Percentiles rank a stretch among this genome's conserved stretches.
Conservation (phyloP, 2,888 invertebrate genomes). For the Danaus chrysippus region DNA sequence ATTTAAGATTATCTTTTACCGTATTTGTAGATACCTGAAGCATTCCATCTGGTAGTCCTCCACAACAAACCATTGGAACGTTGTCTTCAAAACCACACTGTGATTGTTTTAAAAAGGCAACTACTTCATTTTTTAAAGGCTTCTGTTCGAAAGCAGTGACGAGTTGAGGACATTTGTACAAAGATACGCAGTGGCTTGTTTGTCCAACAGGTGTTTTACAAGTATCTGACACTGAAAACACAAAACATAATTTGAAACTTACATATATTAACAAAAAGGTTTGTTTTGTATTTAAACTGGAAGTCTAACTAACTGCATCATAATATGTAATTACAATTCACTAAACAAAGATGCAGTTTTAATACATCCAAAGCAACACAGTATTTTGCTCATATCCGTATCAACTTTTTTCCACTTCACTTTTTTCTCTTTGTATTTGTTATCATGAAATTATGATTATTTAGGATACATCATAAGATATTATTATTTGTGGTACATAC, state of each 20-base stretch:
- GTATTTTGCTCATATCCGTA: neutral
- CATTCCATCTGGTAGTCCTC: constrained; percentile 46
- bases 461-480: neutral
- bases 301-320: no score
- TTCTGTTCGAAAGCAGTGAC: constrained; percentile 59
- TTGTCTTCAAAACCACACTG: constrained; percentile 76
- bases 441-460: no score
- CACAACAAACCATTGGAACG: constrained; percentile 77
- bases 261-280: no score
- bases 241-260: no score
- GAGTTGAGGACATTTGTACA: constrained; percentile 68
- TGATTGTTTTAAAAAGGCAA: constrained; percentile 68
- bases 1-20: constrained; percentile 18
- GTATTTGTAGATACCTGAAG: constrained; percentile 17
- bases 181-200: constrained; percentile 65
- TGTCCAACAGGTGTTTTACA: constrained; percentile 67
- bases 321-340: no score
- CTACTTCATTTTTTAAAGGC: constrained; percentile 52
- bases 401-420: no score
- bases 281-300: no score
- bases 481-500: constrained; percentile 18
- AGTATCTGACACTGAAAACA: constrained; percentile 45
- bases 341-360: neutral
- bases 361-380: neutral
- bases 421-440: no score